Percentiles rank a stretch among this genome's conserved stretches.
Conservation (phyloP, 2,113 vertebrate species). For the Syngnathus floridae region DNA sequence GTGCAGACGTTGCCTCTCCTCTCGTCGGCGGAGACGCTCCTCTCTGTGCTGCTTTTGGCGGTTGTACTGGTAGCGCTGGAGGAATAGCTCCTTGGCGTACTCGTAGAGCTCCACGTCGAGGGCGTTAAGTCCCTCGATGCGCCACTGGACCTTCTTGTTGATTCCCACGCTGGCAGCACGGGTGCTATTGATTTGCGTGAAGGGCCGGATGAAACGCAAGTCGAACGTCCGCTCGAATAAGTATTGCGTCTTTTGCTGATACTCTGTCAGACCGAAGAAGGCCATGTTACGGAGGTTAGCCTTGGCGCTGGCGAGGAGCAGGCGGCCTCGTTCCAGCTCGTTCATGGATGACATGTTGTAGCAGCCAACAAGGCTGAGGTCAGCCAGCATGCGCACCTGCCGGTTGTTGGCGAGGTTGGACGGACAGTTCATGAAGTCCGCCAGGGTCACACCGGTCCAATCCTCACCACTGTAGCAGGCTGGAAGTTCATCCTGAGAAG, state of each 20-base stretch:
- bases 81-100: conserved; percentile 94
- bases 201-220: conserved; percentile 89
- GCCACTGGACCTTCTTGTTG: conserved; percentile 78
- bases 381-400: conserved; percentile 74
- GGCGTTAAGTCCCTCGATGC: conserved; percentile 90
- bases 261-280: conserved; percentile 81
- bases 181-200: conserved; percentile 95
- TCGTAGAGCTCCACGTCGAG: conserved; percentile 95
- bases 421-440: conserved; percentile 92
- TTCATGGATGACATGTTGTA: conserved; percentile 69
- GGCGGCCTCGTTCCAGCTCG: conserved; percentile 59
- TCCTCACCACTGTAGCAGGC: conserved; percentile 91
- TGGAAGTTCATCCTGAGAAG: conserved; percentile 88
- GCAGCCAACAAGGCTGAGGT: conserved; percentile 79
- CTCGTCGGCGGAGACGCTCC: conserved; percentile 71
- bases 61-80: conserved; percentile 86
- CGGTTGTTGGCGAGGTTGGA: conserved; percentile 94
- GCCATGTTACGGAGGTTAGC: conserved; percentile 67
- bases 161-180: conserved; percentile 87
- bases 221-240: conserved; percentile 94
- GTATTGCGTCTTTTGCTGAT: conserved; percentile 96
- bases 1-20: conserved; percentile 50
- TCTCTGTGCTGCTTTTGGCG: conserved; percentile 83
- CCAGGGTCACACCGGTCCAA: conserved; percentile 90
- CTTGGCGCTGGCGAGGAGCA: conserved; percentile 71